phyloP scores from a whole-genome alignment of 2,797 vertebrate species.

The Tympanoctomys barrerae region DNA sequence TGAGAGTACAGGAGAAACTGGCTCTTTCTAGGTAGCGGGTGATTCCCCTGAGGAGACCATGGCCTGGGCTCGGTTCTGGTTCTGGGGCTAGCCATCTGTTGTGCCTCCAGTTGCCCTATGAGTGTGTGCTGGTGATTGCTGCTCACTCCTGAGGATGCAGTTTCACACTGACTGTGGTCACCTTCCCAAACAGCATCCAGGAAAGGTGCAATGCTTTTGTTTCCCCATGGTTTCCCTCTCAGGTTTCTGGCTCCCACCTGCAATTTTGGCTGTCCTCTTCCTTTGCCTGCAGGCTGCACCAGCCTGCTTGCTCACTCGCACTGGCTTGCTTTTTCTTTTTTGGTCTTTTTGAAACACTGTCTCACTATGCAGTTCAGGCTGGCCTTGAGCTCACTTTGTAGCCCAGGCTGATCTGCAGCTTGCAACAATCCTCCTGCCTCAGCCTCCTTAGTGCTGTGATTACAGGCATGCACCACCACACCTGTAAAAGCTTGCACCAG shows the following conservation, averaged over 20 bases:
- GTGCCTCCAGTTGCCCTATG: background rate
- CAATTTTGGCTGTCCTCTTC: background rate
- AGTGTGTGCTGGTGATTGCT: background rate
- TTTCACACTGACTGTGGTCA: background rate
- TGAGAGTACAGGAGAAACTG: background rate
- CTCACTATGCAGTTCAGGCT: too few species aligned
- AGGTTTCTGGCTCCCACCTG: background rate
- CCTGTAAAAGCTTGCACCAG: too few species aligned
- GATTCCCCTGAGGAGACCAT: background rate
- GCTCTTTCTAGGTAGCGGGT: background rate
- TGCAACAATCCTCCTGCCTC: too few species aligned
- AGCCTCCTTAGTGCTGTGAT: too few species aligned
- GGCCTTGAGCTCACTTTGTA: too few species aligned
- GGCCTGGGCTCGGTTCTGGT: background rate
- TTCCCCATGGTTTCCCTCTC: background rate
- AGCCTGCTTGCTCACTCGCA: background rate
- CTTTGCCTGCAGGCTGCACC: background rate
- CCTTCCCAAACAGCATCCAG: background rate
- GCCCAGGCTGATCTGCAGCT: too few species aligned
- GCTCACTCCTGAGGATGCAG: background rate
- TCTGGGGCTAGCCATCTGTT: background rate
- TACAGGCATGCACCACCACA: too few species aligned
- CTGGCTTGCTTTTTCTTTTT: too few species aligned
- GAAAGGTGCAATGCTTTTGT: accelerated
- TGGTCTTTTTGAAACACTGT: too few species aligned